Conservation (phyloP, 2,113 vertebrate genomes). For the Oncorhynchus nerka region DNA sequence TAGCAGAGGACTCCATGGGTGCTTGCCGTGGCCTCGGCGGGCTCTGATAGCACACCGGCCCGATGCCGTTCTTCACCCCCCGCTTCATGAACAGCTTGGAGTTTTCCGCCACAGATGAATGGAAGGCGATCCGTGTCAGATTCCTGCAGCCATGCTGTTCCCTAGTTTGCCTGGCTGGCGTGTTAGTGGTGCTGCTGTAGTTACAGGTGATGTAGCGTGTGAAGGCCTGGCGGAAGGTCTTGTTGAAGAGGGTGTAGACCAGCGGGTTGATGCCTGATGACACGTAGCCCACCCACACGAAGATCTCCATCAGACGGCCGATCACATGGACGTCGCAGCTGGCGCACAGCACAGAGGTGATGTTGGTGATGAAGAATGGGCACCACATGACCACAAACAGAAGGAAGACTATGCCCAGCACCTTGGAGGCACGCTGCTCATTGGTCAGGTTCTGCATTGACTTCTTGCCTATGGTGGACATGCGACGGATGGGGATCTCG, state of each 20-base stretch:
- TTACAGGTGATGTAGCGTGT: conserved; percentile 92
- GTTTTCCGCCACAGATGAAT: conserved; percentile 83
- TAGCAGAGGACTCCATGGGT: conserved; percentile 73
- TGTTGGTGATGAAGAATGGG: conserved; percentile 96
- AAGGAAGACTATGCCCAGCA: conserved; percentile 94
- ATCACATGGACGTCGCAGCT: conserved; percentile 79
- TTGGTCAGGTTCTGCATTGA: conserved; percentile 93
- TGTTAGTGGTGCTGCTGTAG: conserved; percentile 68
- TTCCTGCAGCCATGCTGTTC: conserved; percentile 64
- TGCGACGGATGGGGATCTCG: conserved; percentile 74
- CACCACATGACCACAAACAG: conserved; percentile 98
- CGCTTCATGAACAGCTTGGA: conserved; percentile 88
- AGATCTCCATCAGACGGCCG: conserved; percentile 88
- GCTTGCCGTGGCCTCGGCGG: conserved; percentile 74
- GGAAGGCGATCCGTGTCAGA: conserved; percentile 79
- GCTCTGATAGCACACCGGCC: conserved; percentile 83
- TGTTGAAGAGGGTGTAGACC: conserved; percentile 97
- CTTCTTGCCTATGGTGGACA: conserved; percentile 86
- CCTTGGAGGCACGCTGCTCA: conserved; percentile 95
- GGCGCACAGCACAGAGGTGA: conserved; percentile 87
- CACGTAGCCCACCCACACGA: conserved; percentile 96
- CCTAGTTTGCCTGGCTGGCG: conserved; percentile 49
- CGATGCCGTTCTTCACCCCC: conserved; percentile 85
- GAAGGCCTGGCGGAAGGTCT: conserved; percentile 93
- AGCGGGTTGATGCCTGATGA: conserved; percentile 96